Base-by-base conservation (phyloP, 2,888 invertebrate species). In the Meta bourneti region DNA sequence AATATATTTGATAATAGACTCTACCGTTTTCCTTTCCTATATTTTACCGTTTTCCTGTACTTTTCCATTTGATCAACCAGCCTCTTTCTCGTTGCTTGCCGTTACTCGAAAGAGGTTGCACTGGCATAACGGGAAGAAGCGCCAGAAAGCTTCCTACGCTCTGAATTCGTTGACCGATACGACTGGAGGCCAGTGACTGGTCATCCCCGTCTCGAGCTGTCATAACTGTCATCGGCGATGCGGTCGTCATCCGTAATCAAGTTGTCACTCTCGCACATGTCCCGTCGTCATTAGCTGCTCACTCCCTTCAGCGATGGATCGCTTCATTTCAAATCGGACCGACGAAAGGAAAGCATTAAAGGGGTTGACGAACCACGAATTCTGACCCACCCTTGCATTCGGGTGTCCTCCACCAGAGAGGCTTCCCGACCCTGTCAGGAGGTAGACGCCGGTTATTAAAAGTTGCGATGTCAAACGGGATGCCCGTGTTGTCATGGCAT, bases 191-290 rank as follows among this genome's bases (percentile, higher is more conserved):
- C 75, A 54, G 52, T 75, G 84, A 61, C 72, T 51, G 82, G 70
- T 70, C 70, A 13, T 69, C 61, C 34, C 71, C 51, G 71, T 54
- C 72, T 71, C 34, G 78, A 54, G n/a, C 79, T 79, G 78, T 79
- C 79, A 84, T 34, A 74, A 52, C 77, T 89, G 89, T 83, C 90
- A 84, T 72, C 90, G 19, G 34, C 72, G 77, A 89, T 82, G 54
- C 34, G 19, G n/a, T 81, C 20, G 48, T 89, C 78, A 74, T 49
- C 84, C 19, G 51, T 85, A 90, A 90, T 90, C 81, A 90, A 85
- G 90, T 85, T 86, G 90, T 90, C 90, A 85, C 51, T 81, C 19
- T 16, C 34, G 19, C 69, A 71, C 34, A 34, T 52, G 61, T 74
- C 61, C 7, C n/a, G 20, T 19, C 54, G 54, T 79, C 16, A 61